phyloP scores from a whole-genome alignment of 1,140 invertebrate species.

The Procambarus virginalis region DNA sequence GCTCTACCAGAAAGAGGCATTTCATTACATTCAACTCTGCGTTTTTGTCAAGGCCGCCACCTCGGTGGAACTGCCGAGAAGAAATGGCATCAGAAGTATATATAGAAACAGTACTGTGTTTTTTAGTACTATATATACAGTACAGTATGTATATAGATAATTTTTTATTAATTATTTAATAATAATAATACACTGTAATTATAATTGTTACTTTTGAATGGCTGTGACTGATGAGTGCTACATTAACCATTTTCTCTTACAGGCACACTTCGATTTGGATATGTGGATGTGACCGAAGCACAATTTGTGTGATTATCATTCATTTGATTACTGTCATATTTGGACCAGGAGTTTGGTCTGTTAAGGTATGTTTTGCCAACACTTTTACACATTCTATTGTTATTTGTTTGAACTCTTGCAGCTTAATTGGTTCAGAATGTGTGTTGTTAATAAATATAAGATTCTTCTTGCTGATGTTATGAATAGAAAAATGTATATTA shows the following conservation, averaged over 20 bases:
- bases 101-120: background rate
- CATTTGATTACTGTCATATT: slow-evolving; percentile 91
- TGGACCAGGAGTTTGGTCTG: slow-evolving; percentile 89
- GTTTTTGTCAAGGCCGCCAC: no score
- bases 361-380: slow-evolving; percentile 79
- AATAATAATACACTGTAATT: no score
- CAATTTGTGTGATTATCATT: slow-evolving; percentile 94
- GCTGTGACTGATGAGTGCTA: background rate
- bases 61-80: no score
- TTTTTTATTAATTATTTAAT: background rate
- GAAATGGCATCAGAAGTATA: no score
- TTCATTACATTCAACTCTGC: no score
- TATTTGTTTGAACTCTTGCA: background rate
- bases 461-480: no score
- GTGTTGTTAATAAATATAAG: no score
- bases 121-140: background rate
- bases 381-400: no score
- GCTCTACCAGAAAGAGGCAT: no score
- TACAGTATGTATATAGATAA: background rate
- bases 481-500: no score
- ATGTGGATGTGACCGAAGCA: slow-evolving; percentile 98
- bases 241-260: slow-evolving; percentile 61
- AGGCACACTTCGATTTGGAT: slow-evolving; percentile 92
- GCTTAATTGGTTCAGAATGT: no score
- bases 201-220: no score